Base-by-base conservation (phyloP, 2,888 invertebrate genomes). In the Callimorpha dominula region DNA sequence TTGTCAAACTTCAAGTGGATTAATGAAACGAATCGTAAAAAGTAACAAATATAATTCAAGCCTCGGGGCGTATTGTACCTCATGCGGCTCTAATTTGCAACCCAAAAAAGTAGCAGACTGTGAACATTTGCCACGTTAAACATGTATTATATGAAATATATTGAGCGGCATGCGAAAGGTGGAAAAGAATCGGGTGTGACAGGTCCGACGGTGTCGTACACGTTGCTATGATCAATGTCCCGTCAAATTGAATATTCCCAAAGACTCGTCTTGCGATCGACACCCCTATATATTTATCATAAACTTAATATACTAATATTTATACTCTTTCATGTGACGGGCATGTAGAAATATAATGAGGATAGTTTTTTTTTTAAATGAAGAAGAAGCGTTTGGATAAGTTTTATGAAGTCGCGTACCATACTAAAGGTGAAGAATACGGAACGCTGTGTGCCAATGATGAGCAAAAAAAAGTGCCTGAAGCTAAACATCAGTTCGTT, bases 161-260 rank as follows among this genome's bases (percentile, higher is more conserved):
- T 87, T 7, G 68, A 79, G 81, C 81, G 81, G 76, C 82, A 65
- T 72, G 75, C 73, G 78, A 90, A 87, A 87, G 82, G 84, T 73
- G 83, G 82, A 83, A 87, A 86, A 87, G 57, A 88, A 87, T 90
- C 83, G 86, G 84, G 80, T 85, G 86, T 84, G 88, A 88, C 86
- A 85, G 89, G 87, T 87, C 87, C 83, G 78, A 81, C 77, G 78
- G 84, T 89, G 88, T 89, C 90, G 86, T 84, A 86, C 85, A 83
- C 82, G 82, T 85, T 81, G 85, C 86, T 88, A 88, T 91, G 91
- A 92, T 91, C 93, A 93, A 91, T 91, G 91, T 91, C 86, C 91
- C 91, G 90, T 88, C 91, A 91, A 92, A 92, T 92, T 92, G 90
- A 92, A 92, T 92, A 90, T 91, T 89, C 86, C 83, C 85, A 86